Base-by-base conservation (phyloP, 1,140 invertebrate species). In the Micrasema longulum region DNA sequence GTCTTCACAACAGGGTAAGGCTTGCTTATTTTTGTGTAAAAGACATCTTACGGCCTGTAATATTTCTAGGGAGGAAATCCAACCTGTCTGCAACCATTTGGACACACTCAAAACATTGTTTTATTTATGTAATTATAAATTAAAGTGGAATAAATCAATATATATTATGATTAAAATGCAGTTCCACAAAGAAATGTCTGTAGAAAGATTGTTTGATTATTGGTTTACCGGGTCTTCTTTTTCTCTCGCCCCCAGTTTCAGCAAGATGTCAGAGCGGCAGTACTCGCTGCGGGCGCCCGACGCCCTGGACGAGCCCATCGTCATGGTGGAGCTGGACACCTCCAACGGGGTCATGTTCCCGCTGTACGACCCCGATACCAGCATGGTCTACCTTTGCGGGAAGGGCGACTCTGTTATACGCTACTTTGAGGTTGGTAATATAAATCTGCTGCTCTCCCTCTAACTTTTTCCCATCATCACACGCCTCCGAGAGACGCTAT, bases 291-390 rank as follows among this genome's bases (percentile, higher is more conserved):
- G 97, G 80, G 95, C 92, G 7, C 93, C 93, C 10, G 93, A 97
- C 78, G 94, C 96, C 78, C 86, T 99, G 36, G 88, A 88, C 45
- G 94, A 96, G 79, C 96, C 97, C 1, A 95, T 99, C 77, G 92
- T 96, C 9, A 95, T 97, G 87, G 96, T 98, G 64, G 95, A 97
- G 85, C 87, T 99, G 76, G 98, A 99, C 83, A 97, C 95, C 23
- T 96, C 95, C 74, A 99, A 99, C 84, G 97, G 97, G 73, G 95
- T 99, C 38, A 94, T 99, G 90, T 96, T 98, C 84, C 98, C 98
- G 35, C 89, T 98, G 14, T 99, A 99, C 84, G 98, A 99, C 88
- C 91, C 96, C 45, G 98, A 99, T 84, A 97, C 95, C 47, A 97
- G 96, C 87, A 86, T 99, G 78, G 91, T 99, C 71, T 99, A 93